Base-by-base conservation (phyloP, 2,888 invertebrate genomes). In the Drepana falcataria region DNA sequence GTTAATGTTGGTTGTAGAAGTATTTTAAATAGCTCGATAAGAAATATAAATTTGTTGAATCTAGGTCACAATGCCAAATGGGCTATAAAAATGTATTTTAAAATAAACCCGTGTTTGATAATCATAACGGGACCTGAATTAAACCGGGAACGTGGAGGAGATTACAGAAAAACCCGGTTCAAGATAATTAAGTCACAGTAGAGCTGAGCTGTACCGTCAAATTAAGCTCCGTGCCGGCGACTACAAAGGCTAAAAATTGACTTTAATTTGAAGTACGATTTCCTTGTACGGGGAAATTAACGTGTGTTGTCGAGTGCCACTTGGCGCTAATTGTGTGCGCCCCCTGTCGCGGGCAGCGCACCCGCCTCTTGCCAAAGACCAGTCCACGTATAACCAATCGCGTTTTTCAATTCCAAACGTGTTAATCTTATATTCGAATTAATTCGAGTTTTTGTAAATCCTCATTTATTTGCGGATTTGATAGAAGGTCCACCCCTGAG, bases 281-380 rank as follows among this genome's bases (percentile, higher is more conserved):
- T 81, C 75, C 79, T 79, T 78, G 76, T 72, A 72, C 73, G 64
- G 69, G 72, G 54, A 77, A 82, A 83, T 83, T 80, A 82, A 77
- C 80, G 79, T 78, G 79, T 72, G 79, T 73, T 66, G 70, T 69
- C 54, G 76, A 83, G 79, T 62, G 75, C 74, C 74, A 65, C 87
- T 87, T 63, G 73, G 59, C 79, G 77, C 75, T 85, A 85, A 87
- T 87, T 87, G 87, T 82, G 81, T 79, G 81, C 78, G 81, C n/a
- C 75, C 78, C 79, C 79, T 44, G 44, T 44, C 44, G 9, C 9
- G 9, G 6, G 7, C 44, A 44, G 44, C 44, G 57, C 53, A 55
- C 61, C 66, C 70, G 66, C 71, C 70, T 68, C 73, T 65, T n/a
- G n/a, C n/a, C n/a, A n/a, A n/a, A n/a, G 63, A 63, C 56, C 64